A percentile compares a stretch with the other conserved stretches of the same genome.
Evolutionary conservation across 2,797 vertebrate species (phyloP).

Genomic region (Myioborus melanocephalus): DNA sequence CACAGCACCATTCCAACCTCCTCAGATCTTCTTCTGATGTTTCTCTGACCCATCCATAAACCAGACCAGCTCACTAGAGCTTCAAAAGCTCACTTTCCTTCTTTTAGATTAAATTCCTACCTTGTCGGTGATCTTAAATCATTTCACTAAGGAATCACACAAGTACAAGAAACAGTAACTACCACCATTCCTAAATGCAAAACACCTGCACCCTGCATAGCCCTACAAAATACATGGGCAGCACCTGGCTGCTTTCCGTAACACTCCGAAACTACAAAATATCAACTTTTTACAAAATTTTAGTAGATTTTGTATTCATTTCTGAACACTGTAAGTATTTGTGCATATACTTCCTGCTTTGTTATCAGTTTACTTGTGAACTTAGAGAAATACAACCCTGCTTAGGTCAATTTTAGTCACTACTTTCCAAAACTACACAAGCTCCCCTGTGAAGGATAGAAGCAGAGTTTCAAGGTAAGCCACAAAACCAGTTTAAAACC

Average conservation of each 20-base stretch:
- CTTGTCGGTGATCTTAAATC: not conserved
- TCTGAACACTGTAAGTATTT: not conserved
- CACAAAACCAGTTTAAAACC: conserved; percentile 65
- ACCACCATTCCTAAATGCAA: not conserved
- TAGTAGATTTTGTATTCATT: not conserved
- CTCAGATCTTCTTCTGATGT: not conserved
- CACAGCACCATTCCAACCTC: not conserved
- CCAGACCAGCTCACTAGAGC: not conserved
- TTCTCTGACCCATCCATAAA: not conserved
- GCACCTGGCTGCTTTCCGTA: not conserved
- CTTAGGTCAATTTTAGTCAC: not conserved
- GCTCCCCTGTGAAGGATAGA: not conserved
- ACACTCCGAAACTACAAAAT: not conserved
- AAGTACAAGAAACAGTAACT: not conserved
- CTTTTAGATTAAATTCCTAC: not conserved
- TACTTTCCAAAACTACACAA: not conserved
- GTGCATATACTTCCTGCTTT: not conserved
- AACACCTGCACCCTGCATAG: not conserved
- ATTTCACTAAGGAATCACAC: not conserved
- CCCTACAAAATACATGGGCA: not conserved
- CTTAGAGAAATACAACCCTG: not conserved
- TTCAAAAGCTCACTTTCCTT: not conserved
- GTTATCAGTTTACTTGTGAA: not conserved
- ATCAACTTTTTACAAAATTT: not conserved
- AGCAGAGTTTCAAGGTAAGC: conserved; percentile 43